Conservation (phyloP, 2,797 vertebrate species). For the Tamandua tetradactyla region DNA sequence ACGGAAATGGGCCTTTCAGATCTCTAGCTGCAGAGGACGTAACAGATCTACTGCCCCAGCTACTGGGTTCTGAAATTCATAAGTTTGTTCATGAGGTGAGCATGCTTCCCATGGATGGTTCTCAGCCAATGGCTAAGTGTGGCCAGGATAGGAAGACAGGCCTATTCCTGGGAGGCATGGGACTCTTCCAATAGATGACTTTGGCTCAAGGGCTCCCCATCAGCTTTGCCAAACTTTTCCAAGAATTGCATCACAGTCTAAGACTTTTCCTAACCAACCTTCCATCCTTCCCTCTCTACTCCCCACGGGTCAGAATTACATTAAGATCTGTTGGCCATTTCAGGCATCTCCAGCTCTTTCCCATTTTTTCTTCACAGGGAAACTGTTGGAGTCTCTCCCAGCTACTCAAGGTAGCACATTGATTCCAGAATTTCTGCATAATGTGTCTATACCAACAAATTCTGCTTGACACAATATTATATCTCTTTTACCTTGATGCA, state of each 20-base stretch:
- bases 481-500: neutral
- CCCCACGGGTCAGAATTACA: neutral
- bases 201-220: neutral
- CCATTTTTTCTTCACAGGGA: neutral
- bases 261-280: neutral
- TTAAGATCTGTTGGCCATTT: neutral
- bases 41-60: neutral
- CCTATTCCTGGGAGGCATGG: neutral
- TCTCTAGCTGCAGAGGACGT: neutral
- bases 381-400: neutral
- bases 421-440: neutral
- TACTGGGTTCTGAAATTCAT: neutral
- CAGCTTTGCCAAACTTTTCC: neutral
- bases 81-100: neutral
- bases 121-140: neutral
- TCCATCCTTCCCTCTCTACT: neutral
- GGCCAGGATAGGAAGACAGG: no score
- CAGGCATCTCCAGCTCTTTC: neutral
- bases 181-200: neutral
- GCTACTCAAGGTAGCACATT: neutral
- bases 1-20: neutral
- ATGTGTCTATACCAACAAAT: neutral
- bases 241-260: neutral
- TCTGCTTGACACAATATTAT: neutral
- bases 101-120: neutral